Percentiles rank a stretch among this genome's conserved stretches.
These are phyloP conservation scores for Platycheirus rosarum DNA, from an alignment of 2,888 invertebrate species.

Conservation along the genomic window DNA sequence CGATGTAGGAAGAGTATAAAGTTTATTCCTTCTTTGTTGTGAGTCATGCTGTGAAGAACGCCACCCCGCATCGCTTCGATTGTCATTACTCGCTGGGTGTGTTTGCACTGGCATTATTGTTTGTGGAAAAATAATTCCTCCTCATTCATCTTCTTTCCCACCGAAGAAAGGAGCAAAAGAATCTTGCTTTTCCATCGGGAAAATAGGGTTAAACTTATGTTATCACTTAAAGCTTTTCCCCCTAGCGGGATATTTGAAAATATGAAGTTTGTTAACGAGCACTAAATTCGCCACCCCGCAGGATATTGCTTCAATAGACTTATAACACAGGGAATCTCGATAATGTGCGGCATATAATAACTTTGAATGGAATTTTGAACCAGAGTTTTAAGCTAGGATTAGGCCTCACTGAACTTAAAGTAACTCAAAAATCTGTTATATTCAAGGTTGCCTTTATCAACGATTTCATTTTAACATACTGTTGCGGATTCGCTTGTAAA, in stretches of 20 bases:
- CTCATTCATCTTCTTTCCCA: neutral
- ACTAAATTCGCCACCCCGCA: neutral
- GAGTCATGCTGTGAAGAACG: conserved; percentile 5
- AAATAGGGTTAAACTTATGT: conserved; percentile 16
- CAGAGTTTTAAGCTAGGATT: too few species aligned
- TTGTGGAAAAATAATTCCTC: conserved; percentile 6
- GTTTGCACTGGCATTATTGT: conserved; percentile 12
- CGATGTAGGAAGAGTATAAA: neutral
- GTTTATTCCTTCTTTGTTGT: neutral
- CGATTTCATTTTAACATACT: too few species aligned
- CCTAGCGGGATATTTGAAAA: neutral
- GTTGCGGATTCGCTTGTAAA: too few species aligned
- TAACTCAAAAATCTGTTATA: too few species aligned
- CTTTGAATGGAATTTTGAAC: too few species aligned
- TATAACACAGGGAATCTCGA: neutral
- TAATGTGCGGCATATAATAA: neutral
- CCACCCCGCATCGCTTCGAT: too few species aligned
- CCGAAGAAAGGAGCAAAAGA: neutral
- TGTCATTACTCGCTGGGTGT: conserved; percentile 9
- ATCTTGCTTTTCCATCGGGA: neutral
- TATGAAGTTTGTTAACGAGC: neutral
- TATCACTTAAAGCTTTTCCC: neutral
- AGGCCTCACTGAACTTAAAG: too few species aligned
- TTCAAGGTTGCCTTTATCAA: too few species aligned
- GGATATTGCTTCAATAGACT: neutral